These are phyloP conservation scores for Podotricha telesiphe DNA, from an alignment of 2,888 invertebrate genomes.

Conservation along the genomic window DNA sequence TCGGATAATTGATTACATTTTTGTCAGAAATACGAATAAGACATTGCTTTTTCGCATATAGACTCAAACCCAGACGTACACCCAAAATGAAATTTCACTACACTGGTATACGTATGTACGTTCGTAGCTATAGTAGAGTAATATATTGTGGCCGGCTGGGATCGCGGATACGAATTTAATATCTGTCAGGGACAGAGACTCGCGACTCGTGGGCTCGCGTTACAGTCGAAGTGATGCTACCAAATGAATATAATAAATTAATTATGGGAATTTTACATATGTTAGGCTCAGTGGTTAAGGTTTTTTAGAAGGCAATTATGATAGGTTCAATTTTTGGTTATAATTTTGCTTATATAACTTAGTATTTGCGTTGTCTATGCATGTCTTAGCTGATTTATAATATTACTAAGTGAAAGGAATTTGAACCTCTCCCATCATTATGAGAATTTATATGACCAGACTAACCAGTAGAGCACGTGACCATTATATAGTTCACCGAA, in stretches of 20 bases:
- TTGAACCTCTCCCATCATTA: too few relatives aligned
- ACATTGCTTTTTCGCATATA: not conserved
- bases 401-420: too few relatives aligned
- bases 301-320: not conserved
- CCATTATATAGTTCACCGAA: too few relatives aligned
- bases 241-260: not conserved
- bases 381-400: too few relatives aligned
- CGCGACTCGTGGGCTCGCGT: slow-evolving; percentile 47
- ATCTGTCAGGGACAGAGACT: slow-evolving; percentile 76
- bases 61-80: slow-evolving; percentile 7
- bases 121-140: slow-evolving; percentile 51
- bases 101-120: slow-evolving; percentile 37
- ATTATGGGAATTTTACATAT: not conserved
- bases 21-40: too few relatives aligned
- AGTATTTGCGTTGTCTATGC: too few relatives aligned
- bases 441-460: too few relatives aligned
- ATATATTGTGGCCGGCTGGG: slow-evolving; percentile 71
- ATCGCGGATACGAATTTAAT: slow-evolving; percentile 77
- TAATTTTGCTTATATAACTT: not conserved
- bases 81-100: slow-evolving; percentile 5
- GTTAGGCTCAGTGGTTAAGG: not conserved
- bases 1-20: too few relatives aligned
- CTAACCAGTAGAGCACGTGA: too few relatives aligned
- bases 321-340: not conserved
- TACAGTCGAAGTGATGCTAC: slow-evolving; percentile 52